Evolutionary conservation across 1,140 invertebrate genomes (phyloP), one percentile per base, ranked within the genome.

Genomic region (Drosophila truncata): DNA sequence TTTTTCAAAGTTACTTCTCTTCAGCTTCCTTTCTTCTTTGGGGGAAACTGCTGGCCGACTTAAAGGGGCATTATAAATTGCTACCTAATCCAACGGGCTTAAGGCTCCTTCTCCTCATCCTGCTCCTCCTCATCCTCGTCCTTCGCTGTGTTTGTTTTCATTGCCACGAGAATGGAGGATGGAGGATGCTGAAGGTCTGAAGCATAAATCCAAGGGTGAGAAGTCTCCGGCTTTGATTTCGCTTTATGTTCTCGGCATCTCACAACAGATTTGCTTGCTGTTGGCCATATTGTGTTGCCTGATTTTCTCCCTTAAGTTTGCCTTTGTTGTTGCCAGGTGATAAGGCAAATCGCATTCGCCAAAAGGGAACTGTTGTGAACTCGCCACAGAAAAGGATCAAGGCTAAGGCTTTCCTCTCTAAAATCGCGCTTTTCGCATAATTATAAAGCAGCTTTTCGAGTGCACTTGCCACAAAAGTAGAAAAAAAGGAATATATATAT

Each of bases 11-110:
- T n/a, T 16, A 4, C 18, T 20, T 8, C 39, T 4, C 27, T 20
- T 20, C 27, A 10, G 1, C 18, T 7, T 20, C 18, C 2, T 44
- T 31, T 33, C 42, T 44, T 44, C 18, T 44, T 20, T 11, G 11
- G 14, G 11, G 14, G 23, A 16, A 16, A 9, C 46, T 27, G 57
- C 13, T n/a, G 27, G 31, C 41, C 14, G 46, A 59, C 66, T 71
- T 72, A 72, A 59, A 59, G 69, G 66, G 66, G 69, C 66, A 73
- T 73, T 73, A 73, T 73, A 73, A 73, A 73, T 73, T 73, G 54
- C 67, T 73, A 18, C 44, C 44, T 72, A 73, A 73, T 72, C 70
- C 70, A 35, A 5, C 42, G 33, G 69, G 18, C 42, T 60, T 73
- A 60, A 35, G 47, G 23, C 23, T 10, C 5, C n/a, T 39, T 13